Evolutionary conservation across 1,140 invertebrate species (phyloP), one percentile per base, ranked within the genome.

Genomic region (Drosophila lini): DNA sequence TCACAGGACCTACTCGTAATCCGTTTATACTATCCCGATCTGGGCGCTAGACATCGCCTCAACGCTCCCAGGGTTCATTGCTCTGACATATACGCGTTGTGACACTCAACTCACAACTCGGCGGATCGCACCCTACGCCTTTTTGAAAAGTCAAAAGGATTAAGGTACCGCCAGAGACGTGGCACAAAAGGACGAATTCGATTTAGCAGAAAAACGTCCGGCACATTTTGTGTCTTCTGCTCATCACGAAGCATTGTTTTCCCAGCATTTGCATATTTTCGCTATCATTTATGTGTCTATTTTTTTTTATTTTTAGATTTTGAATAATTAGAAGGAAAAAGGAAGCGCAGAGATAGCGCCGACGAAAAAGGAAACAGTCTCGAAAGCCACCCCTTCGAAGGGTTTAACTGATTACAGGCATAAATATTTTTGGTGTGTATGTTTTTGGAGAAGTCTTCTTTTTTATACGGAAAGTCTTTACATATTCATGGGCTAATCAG

Each of bases 401-500:
- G 40, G 28, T 15, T 32, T 40, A 65, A 47, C 69, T 81, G 82
- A 86, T 86, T 86, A 82, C 64, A 58, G 69, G 69, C 84, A 80
- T 80, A 80, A 88, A 88, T 89, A 89, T 88, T 89, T 89, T 88
- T 81, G 81, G 77, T 88, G 69, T 88, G 63, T 88, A 32, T 50
- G 28, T 50, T 50, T 89, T 89, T 89, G 16, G 1, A 55, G 19
- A 55, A 55, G 52, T 53, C 34, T 34, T 63, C 70, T 28, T n/a
- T 50, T 50, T 6, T 11, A 8, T 48, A 1, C 40, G 45, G 45
- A 16, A 63, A 47, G 68, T 59, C 68, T 80, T 47, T 89, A 89
- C 86, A 89, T 89, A 89, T 89, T 89, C 85, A 89, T 89, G 78
- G 84, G 74, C 85, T 89, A 84, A 89, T 89, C 81, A 89, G 84